Evolutionary conservation across 1,140 invertebrate genomes (phyloP).

Genomic region (Drosophila chauvacae): DNA sequence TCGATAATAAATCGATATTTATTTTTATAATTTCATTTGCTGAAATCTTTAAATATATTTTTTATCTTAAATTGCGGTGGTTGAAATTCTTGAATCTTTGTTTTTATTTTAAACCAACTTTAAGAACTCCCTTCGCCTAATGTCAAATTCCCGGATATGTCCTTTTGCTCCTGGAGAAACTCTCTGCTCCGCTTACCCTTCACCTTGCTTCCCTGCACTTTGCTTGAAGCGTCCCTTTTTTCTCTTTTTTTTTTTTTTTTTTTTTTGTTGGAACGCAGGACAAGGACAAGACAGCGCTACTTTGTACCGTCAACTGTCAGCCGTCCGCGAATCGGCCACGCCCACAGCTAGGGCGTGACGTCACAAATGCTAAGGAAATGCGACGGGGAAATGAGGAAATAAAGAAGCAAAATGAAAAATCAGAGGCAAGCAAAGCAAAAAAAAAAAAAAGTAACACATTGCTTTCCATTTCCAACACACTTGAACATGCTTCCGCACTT

Average conservation of each 20-base stretch:
- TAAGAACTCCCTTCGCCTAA: not conserved
- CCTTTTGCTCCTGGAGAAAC: conserved; percentile 20
- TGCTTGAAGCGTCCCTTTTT: not conserved
- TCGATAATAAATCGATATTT: not conserved
- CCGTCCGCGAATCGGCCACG: conserved; percentile 47
- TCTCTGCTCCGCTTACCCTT: conserved; percentile 17
- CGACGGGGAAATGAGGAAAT: not conserved
- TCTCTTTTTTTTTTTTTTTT: not conserved
- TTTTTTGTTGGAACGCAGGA: conserved; percentile 13
- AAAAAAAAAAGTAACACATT: conserved; percentile 70
- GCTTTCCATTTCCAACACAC: conserved; percentile 80
- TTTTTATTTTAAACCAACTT: not conserved
- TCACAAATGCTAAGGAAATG: conserved; percentile 35
- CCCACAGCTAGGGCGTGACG: conserved; percentile 49
- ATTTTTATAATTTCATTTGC: not conserved
- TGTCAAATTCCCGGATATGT: conserved; percentile 45
- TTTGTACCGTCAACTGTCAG: conserved; percentile 68
- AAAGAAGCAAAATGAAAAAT: conserved; percentile 35
- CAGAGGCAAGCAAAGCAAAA: conserved; percentile 12
- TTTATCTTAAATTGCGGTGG: no score
- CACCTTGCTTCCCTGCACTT: conserved; percentile 13
- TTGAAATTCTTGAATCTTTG: no score
- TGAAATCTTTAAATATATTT: no score
- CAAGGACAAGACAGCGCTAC: conserved; percentile 33
- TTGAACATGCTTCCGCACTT: conserved; percentile 82